These are phyloP conservation scores for Trissoscelio sp. DNA, from an alignment of 2,888 invertebrate species.

Conservation along the genomic window DNA sequence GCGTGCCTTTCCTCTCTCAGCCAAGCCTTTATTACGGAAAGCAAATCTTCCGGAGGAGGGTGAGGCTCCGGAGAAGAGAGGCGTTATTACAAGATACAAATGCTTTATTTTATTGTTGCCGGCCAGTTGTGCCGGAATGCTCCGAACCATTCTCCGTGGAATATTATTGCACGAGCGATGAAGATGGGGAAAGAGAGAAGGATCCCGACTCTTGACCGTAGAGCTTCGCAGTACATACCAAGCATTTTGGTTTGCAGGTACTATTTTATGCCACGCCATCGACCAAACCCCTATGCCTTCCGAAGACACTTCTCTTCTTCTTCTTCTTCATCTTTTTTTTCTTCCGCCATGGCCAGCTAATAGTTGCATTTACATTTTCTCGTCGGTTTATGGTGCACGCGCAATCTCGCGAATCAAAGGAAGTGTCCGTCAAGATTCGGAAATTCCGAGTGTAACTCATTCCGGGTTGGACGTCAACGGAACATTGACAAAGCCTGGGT, in stretches of 20 bases:
- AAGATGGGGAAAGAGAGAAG: constrained; percentile 47
- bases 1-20: constrained; percentile 53
- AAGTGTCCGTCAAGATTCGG: constrained; percentile 32
- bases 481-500: constrained; percentile 10
- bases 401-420: constrained; percentile 34
- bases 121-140: constrained; percentile 77
- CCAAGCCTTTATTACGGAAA: constrained; percentile 74
- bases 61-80: constrained; percentile 68
- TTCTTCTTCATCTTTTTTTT: no score
- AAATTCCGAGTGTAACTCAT: constrained; percentile 21
- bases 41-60: constrained; percentile 73
- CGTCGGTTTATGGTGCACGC: constrained; percentile 48
- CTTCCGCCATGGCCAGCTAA: constrained; percentile 28
- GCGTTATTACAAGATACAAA: constrained; percentile 81
- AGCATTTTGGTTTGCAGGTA: constrained; percentile 71
- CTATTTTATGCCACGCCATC: constrained; percentile 66
- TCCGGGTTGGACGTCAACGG: constrained; percentile 2
- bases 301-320: not conserved
- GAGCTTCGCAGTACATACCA: constrained; percentile 70
- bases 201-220: constrained; percentile 71
- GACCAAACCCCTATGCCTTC: constrained; percentile 21
- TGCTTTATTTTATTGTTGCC: constrained; percentile 81
- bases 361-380: constrained; percentile 60
- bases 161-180: constrained; percentile 71
- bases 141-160: constrained; percentile 74